These are phyloP conservation scores for Recurvirostra avosetta DNA, from an alignment of 2,113 vertebrate genomes.

Conservation along the genomic window DNA sequence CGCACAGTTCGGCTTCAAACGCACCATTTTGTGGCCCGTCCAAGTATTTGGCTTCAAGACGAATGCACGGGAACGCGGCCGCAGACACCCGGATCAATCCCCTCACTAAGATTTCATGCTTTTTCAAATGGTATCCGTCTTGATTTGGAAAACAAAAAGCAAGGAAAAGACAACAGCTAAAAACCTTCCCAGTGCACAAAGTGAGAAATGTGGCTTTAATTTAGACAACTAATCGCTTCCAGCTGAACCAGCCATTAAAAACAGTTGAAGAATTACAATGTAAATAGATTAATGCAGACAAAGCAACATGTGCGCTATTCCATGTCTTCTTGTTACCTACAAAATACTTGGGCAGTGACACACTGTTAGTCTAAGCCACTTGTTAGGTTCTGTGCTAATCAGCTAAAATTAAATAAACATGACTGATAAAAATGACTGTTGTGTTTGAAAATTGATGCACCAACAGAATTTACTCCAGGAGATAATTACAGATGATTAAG, in stretches of 20 bases:
- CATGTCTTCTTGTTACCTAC: constrained; percentile 53
- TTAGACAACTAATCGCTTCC: constrained; percentile 63
- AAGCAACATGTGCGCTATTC: constrained; percentile 55
- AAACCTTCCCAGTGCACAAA: neutral
- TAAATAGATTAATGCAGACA: constrained; percentile 69
- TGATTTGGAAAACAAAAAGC: constrained; percentile 12
- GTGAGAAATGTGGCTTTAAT: constrained; percentile 67
- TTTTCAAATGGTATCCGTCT: neutral
- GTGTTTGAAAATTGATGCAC: constrained; percentile 65
- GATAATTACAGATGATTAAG: constrained; percentile 51
- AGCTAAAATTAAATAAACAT: constrained; percentile 65
- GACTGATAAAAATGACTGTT: constrained; percentile 57
- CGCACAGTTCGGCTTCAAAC: neutral
- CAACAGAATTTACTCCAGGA: constrained; percentile 52
- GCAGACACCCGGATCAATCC: neutral
- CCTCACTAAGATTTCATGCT: neutral
- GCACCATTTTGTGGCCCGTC: neutral
- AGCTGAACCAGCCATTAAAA: constrained; percentile 63
- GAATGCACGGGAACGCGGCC: rapidly evolving
- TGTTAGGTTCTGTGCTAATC: constrained; percentile 62
- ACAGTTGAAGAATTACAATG: constrained; percentile 65
- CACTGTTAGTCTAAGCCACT: constrained; percentile 63
- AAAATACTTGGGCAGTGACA: constrained; percentile 62
- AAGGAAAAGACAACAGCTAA: neutral
- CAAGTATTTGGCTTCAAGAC: neutral